A percentile compares a stretch with the other conserved stretches of the same genome.
phyloP scores from a whole-genome alignment of 1,140 invertebrate genomes.

The Odontomachus brunneus region DNA sequence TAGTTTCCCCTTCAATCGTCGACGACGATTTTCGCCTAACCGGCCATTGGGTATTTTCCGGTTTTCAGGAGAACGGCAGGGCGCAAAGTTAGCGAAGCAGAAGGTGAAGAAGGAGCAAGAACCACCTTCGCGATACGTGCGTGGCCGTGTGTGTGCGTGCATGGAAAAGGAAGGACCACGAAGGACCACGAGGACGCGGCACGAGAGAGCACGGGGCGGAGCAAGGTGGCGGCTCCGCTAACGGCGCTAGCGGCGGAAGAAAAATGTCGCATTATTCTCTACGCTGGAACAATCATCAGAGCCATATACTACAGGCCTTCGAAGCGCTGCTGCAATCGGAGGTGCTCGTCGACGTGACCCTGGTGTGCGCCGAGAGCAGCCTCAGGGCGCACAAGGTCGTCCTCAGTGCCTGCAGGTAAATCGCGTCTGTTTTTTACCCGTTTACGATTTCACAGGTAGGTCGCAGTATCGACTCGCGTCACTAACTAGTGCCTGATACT shows the following conservation, averaged over 20 bases:
- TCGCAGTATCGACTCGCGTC: too few species aligned
- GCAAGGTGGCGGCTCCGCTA: slow-evolving; percentile 76
- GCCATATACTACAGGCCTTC: slow-evolving; percentile 93
- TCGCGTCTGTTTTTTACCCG: not conserved
- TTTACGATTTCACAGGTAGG: not conserved
- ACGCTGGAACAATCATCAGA: slow-evolving; percentile 96
- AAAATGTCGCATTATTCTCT: slow-evolving; percentile 92
- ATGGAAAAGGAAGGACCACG: slow-evolving; percentile 63
- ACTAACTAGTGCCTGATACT: too few species aligned
- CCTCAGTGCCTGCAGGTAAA: slow-evolving; percentile 92
- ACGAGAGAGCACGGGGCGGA: slow-evolving; percentile 71
- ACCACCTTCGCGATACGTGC: slow-evolving; percentile 32
- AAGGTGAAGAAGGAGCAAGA: not conserved
- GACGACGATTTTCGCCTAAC: not conserved
- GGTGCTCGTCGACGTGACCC: slow-evolving; percentile 94
- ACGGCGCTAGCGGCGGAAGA: slow-evolving; percentile 72
- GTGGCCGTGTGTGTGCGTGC: slow-evolving; percentile 65
- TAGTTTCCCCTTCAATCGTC: not conserved
- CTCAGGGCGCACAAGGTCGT: slow-evolving; percentile 96
- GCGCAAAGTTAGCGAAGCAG: slow-evolving; percentile 37
- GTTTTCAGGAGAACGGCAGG: slow-evolving; percentile 60
- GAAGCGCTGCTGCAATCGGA: slow-evolving; percentile 93
- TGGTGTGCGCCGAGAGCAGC: slow-evolving; percentile 93
- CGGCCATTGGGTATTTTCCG: not conserved
- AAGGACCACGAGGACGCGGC: slow-evolving; percentile 49